Conservation (phyloP, 2,888 invertebrate species). For the Pocota personata region DNA sequence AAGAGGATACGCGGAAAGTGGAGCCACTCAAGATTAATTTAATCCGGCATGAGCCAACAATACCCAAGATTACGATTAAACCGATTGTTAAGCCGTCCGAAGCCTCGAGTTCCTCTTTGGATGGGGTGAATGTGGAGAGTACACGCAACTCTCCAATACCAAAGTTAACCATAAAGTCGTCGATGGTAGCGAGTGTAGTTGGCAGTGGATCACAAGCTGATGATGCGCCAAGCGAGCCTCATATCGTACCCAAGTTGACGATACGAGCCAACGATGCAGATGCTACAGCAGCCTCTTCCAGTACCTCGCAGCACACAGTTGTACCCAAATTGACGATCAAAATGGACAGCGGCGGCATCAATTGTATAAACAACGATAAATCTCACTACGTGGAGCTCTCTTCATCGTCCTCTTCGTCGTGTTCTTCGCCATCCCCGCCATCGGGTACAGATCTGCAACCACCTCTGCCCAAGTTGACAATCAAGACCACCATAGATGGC, state of each 20-base stretch:
- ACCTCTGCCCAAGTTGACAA: conserved; percentile 85
- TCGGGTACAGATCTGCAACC: conserved; percentile 75
- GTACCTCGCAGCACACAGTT: conserved; percentile 77
- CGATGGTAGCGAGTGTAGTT: conserved; percentile 47
- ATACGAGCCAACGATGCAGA: conserved; percentile 78
- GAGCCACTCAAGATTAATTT: conserved; percentile 83
- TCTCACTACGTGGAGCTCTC: conserved; percentile 54
- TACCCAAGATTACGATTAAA: conserved; percentile 80
- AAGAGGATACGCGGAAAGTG: conserved; percentile 79
- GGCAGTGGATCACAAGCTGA: conserved; percentile 25
- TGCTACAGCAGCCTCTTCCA: conserved; percentile 75
- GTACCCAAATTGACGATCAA: conserved; percentile 82
- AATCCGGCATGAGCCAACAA: conserved; percentile 75
- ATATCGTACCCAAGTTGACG: conserved; percentile 82
- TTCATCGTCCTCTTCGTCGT: conserved; percentile 68
- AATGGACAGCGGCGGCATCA: conserved; percentile 76
- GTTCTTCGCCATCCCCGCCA: conserved; percentile 71
- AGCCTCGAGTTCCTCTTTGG: conserved; percentile 78
- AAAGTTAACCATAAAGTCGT: conserved; percentile 77
- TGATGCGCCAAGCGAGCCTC: conserved; percentile 76
- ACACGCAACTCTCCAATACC: conserved; percentile 74
- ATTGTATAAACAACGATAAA: conserved; percentile 73
- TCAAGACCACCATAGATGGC: conserved; percentile 83
- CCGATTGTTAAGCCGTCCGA: conserved; percentile 78
- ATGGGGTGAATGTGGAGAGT: conserved; percentile 75